A percentile compares a stretch with the other conserved stretches of the same genome.
phyloP scores from a whole-genome alignment of 2,113 vertebrate species.

The Cololabis saira region DNA sequence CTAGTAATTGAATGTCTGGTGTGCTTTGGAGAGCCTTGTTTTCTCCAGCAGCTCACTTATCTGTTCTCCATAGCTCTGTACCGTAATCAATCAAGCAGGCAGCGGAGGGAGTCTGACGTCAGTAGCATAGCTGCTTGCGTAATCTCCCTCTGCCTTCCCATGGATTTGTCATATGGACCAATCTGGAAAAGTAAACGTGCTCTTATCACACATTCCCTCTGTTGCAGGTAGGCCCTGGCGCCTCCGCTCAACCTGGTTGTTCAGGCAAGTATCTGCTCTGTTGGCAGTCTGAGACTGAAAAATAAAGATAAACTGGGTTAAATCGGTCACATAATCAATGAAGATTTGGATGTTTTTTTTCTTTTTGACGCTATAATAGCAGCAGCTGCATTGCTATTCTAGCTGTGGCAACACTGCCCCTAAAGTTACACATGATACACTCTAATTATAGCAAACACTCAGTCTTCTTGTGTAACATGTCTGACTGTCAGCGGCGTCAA shows the following conservation, averaged over 20 bases:
- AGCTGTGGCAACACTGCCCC: conserved; percentile 17
- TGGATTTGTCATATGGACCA: conserved; percentile 57
- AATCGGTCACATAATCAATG: conserved; percentile 5
- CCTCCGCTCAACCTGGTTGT: conserved; percentile 34
- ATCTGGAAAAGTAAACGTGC: conserved; percentile 61
- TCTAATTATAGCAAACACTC: conserved; percentile 48
- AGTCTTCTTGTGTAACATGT: conserved; percentile 35
- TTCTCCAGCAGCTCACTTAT: conserved; percentile 22
- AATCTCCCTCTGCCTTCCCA: conserved; percentile 54
- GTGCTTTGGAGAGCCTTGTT: conserved; percentile 38
- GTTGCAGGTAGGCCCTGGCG: conserved; percentile 5
- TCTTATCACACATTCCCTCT: conserved; percentile 57
- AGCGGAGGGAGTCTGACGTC: conserved; percentile 58
- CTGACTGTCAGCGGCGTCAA: conserved; percentile 19
- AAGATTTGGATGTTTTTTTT: too few species aligned
- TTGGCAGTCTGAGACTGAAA: not conserved
- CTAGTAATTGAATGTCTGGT: conserved; percentile 14
- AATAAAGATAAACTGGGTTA: not conserved
- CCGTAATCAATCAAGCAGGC: conserved; percentile 72
- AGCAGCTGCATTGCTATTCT: conserved; percentile 46
- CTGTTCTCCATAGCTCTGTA: conserved; percentile 39
- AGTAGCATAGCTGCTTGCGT: conserved; percentile 59
- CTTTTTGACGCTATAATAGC: not conserved
- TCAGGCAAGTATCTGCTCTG: not conserved
- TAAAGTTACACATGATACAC: conserved; percentile 32